These are phyloP conservation scores for Onychomys leucogaster DNA, from an alignment of 2,797 vertebrate species.

Conservation along the genomic window DNA sequence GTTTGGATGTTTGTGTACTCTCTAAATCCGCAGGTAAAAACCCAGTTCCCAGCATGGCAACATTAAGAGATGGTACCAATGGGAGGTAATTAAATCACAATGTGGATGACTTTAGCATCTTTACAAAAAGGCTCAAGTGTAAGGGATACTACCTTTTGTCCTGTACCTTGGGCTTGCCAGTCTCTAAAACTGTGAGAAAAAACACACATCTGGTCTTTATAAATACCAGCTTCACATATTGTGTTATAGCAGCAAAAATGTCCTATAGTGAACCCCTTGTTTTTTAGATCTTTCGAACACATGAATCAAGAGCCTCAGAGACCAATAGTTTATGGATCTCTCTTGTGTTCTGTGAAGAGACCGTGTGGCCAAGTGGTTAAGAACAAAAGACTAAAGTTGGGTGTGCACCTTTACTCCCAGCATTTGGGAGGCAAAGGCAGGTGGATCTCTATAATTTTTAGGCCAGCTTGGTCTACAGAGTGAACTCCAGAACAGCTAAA, in stretches of 20 bases:
- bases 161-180: neutral
- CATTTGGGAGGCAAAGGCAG: neutral
- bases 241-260: neutral
- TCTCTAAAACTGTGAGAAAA: neutral
- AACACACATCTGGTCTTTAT: neutral
- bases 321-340: neutral
- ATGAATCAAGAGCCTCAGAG: neutral
- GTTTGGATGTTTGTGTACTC: neutral
- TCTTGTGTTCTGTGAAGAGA: neutral
- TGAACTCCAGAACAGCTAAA: neutral
- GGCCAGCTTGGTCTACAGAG: neutral
- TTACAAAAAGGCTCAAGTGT: neutral
- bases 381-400: neutral
- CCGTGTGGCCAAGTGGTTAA: neutral
- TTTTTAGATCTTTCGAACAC: neutral
- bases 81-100: neutral
- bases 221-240: neutral
- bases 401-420: neutral
- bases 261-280: neutral
- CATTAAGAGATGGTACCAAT: neutral
- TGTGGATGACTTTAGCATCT: too few species aligned
- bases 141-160: neutral
- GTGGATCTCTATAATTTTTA: neutral
- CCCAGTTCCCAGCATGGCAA: neutral
- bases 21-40: neutral